Base-by-base conservation (phyloP, 1,140 invertebrate genomes). In the Diachasma alloeum region DNA sequence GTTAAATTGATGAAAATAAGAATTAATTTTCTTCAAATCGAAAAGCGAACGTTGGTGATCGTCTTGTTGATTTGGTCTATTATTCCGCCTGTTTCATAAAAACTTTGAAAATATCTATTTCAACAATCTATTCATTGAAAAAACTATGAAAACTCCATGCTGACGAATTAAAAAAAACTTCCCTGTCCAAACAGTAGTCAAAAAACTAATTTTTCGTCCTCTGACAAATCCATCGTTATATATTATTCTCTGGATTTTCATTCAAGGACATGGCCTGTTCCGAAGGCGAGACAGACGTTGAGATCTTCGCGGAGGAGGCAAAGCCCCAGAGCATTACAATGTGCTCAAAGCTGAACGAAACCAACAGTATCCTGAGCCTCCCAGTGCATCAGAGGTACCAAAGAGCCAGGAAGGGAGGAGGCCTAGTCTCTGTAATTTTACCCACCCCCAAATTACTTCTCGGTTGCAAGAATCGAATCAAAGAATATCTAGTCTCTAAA, bases 381-480 rank as follows among this genome's bases (percentile, higher is more conserved):
- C 86, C 87, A 17, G 56, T 90, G 78, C 88, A 90, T 79, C 86
- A 89, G 24, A 82, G 89, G 19, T 90, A 90, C 70, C 87, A 84
- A 24, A 83, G 83, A 69, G 80, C 88, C 5, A 80, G 17, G 6
- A n/a, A 76, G 1, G 72, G 74, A 46, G 83, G 80, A 17, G 78
- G 72, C 31, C 85, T 86, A 42, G 44, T 81, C 8, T 82, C 83
- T 72, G 53, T 87, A 4, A 80, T 37, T 11, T 26, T 90, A 10
- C 82, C 81, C 13, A 66, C 79, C 24, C 82, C 86, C 19, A 80
- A 79, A 24, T 66, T 90, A 24, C 77, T 89, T 9, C 66, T 89
- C 17, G 86, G 88, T 0, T 90, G 89, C 46, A 82, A 73, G 73
- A n/a, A 87, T 19, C 81, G 80, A 69, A 78, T 87, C 31, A 82